phyloP scores from a whole-genome alignment of 2,888 invertebrate genomes.

The Linyphia triangularis region DNA sequence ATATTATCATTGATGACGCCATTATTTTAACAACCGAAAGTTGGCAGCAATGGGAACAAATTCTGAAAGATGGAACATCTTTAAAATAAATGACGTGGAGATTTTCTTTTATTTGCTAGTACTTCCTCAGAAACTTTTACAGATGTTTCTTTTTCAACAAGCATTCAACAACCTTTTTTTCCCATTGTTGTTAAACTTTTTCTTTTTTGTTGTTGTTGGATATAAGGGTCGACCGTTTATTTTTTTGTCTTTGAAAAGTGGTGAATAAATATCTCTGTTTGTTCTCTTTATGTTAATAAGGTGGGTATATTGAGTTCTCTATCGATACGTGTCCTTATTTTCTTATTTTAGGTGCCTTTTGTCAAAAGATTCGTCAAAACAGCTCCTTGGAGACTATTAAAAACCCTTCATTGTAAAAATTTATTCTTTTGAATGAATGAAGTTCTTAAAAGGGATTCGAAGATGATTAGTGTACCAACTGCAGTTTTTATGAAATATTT shows the following conservation, averaged over 20 bases:
- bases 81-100: slow-evolving; percentile 55
- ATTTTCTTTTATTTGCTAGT: not conserved
- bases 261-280: slow-evolving; percentile 44
- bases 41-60: slow-evolving; percentile 48
- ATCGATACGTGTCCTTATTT: not conserved
- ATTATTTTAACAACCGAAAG: slow-evolving; percentile 66
- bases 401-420: not conserved
- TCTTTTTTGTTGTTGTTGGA: slow-evolving; percentile 21
- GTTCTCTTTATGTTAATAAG: slow-evolving; percentile 42
- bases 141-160: slow-evolving; percentile 47
- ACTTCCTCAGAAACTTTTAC: slow-evolving; percentile 35
- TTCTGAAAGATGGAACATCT: slow-evolving; percentile 52
- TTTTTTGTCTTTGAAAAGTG: slow-evolving; percentile 15
- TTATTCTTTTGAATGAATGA: not conserved
- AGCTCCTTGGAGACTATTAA: slow-evolving; percentile 6
- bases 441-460: not conserved
- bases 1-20: slow-evolving; percentile 62
- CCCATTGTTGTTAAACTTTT: slow-evolving; percentile 28
- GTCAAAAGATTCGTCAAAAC: slow-evolving; percentile 21
- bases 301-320: slow-evolving; percentile 17
- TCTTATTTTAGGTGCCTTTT: slow-evolving; percentile 18
- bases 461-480: not conserved
- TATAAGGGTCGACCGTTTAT: slow-evolving; percentile 45
- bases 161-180: slow-evolving; percentile 23
- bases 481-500: not conserved